These are phyloP conservation scores for Amia ocellicauda DNA, from an alignment of 2,113 vertebrate species.

Conservation along the genomic window DNA sequence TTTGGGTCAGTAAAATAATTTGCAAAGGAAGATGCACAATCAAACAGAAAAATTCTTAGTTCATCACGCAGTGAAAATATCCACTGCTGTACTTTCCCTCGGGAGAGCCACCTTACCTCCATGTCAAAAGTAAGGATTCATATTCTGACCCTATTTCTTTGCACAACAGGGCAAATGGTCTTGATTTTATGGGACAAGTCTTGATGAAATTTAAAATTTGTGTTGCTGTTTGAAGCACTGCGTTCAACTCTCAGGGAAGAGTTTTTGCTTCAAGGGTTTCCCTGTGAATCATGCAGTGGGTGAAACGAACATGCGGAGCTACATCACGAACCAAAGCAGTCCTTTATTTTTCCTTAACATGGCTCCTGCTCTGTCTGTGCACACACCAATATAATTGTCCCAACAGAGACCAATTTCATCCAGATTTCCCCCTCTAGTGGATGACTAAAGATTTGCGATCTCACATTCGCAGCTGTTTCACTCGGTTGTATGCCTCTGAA, in stretches of 20 bases:
- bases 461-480: no score
- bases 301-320: not conserved
- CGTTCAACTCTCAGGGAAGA: not conserved
- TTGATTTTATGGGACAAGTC: not conserved
- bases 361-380: constrained; percentile 2
- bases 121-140: not conserved
- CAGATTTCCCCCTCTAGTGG: no score
- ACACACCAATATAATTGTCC: not conserved
- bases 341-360: not conserved
- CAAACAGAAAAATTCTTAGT: not conserved
- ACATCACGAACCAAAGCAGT: not conserved
- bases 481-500: no score
- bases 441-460: no score
- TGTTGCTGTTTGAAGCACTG: not conserved
- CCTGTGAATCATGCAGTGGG: not conserved
- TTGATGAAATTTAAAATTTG: not conserved
- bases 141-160: not conserved
- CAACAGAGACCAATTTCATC: not conserved
- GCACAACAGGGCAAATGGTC: not conserved
- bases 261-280: not conserved
- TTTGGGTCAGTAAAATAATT: not conserved
- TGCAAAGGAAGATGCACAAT: not conserved
- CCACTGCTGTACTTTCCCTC: not conserved
- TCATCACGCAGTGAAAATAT: not conserved
- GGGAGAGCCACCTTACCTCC: not conserved